These are phyloP conservation scores for Romanogobio albipinnatus DNA, from an alignment of 2,113 vertebrate genomes.

Conservation along the genomic window DNA sequence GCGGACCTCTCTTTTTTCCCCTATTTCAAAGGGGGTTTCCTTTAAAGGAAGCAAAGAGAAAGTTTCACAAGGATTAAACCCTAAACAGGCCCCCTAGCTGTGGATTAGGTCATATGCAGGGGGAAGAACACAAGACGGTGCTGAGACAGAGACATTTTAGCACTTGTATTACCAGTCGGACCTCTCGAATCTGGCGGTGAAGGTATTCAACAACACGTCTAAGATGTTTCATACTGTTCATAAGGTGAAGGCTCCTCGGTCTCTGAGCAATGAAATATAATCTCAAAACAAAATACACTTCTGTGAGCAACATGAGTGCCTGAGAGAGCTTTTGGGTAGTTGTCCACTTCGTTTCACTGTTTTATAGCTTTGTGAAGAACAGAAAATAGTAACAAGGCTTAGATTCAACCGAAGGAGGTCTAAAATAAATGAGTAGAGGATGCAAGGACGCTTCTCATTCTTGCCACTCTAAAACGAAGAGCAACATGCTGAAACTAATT, in stretches of 20 bases:
- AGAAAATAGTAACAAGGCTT: neutral
- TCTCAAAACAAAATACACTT: constrained; percentile 19
- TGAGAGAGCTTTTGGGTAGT: neutral
- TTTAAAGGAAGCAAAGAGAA: constrained; percentile 43
- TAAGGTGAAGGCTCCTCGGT: constrained; percentile 23
- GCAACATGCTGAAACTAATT: neutral
- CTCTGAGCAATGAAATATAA: constrained; percentile 26
- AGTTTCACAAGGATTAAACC: constrained; percentile 44
- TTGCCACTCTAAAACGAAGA: neutral
- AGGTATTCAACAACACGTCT: neutral
- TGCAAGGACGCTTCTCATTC: neutral
- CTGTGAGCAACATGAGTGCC: neutral
- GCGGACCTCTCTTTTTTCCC: constrained; percentile 43
- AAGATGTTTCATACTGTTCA: neutral
- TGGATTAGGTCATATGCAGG: neutral
- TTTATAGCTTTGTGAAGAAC: constrained; percentile 16
- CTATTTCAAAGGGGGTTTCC: constrained; percentile 35
- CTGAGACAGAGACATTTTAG: neutral
- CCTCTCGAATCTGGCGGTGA: neutral
- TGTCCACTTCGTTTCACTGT: constrained; percentile 26
- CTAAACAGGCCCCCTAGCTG: neutral
- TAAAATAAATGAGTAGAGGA: neutral
- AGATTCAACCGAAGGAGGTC: neutral
- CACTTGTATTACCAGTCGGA: constrained; percentile 4
- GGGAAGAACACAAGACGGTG: neutral